Base-by-base conservation (phyloP, 2,888 invertebrate genomes). In the Drosophila robusta region DNA sequence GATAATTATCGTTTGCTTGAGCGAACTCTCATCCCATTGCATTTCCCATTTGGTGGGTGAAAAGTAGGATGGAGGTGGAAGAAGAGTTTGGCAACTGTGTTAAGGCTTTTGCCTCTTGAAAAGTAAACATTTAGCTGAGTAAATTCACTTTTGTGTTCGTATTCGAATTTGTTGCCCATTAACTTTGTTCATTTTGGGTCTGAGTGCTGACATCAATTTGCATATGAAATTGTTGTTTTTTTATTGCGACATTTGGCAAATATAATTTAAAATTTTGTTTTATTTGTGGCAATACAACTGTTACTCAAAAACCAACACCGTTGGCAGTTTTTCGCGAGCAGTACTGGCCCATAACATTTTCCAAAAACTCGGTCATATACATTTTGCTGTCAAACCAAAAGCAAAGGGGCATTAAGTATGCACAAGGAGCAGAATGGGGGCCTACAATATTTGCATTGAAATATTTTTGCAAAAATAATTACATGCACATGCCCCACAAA, bases 381-480 rank as follows among this genome's bases (percentile, higher is more conserved):
- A 89, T 78, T 81, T 70, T 50, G 80, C 89, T 84, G 84, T 89
- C 89, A 85, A 82, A 67, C 55, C 56, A 70, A 75, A 87, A 81
- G 79, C 70, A 89, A 83, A 85, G 85, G 88, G 84, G 82, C 89
- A 89, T 83, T 75, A 83, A 87, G 68, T 71, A 87, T 80, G 68
- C 55, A 55, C 36, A 36, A 26, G 52, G 18, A 14, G 42, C 38
- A 42, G 51, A 34, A 81, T 65, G 76, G 78, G 80, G 80, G 89
- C 84, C 86, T 78, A 82, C 78, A 77, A 67, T 89, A 84, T 89
- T 88, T 84, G 89, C 89, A 83, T 82, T 86, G 58, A 87, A 89
- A 88, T 86, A 89, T 82, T 88, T 85, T 86, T 80, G 77, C 69
- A 81, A 68, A 85, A 88, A 85, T 85, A 85, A 85, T 85, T 85